Evolutionary conservation across 2,888 invertebrate genomes (phyloP).

Genomic region (Hyles lineata): DNA sequence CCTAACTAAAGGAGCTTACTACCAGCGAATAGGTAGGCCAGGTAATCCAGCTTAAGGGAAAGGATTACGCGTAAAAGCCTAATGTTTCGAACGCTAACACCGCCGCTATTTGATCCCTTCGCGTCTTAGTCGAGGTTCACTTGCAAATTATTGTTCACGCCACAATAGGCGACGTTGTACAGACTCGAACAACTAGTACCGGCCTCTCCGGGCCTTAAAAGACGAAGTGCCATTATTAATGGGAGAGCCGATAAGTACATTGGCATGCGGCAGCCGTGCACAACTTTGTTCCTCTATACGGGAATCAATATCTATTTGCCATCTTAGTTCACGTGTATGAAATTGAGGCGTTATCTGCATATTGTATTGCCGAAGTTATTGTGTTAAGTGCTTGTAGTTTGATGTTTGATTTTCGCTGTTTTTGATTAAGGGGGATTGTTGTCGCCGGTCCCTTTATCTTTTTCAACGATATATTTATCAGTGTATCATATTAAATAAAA

Average conservation of each 20-base stretch:
- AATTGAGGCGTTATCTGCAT: constrained; percentile 41
- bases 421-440: neutral
- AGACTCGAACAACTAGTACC: constrained; percentile 56
- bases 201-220: constrained; percentile 57
- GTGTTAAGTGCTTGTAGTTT: neutral
- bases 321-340: constrained; percentile 42
- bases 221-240: constrained; percentile 66
- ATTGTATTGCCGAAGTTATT: constrained; percentile 37
- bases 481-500: neutral
- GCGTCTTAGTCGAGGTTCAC: constrained; percentile 61
- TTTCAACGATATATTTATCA: neutral
- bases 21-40: constrained; percentile 68
- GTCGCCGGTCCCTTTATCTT: neutral
- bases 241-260: constrained; percentile 56
- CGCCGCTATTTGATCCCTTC: constrained; percentile 70
- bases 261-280: constrained; percentile 53
- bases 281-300: constrained; percentile 55
- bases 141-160: constrained; percentile 73
- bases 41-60: constrained; percentile 77
- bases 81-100: constrained; percentile 64
- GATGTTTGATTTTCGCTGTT: neutral
- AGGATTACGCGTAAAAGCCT: constrained; percentile 76
- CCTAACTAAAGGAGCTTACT: constrained; percentile 67
- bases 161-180: constrained; percentile 59
- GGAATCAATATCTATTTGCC: constrained; percentile 50